phyloP scores from a whole-genome alignment of 2,797 vertebrate genomes.

The Nannoperca australis region DNA sequence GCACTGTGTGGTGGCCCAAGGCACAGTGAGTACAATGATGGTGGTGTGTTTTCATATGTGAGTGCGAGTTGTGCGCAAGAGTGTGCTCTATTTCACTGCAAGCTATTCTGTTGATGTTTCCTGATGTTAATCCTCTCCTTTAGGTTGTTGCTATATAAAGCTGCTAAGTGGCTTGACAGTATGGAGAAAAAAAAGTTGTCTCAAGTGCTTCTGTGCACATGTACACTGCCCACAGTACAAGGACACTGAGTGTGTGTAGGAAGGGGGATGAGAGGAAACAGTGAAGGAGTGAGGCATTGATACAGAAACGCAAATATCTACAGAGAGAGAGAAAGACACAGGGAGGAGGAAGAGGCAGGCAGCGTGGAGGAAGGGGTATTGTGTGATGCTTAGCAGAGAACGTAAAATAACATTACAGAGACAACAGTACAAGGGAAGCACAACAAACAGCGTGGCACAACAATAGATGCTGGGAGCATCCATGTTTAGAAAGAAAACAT shows the following conservation, averaged over 20 bases:
- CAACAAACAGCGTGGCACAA: conserved; percentile 33
- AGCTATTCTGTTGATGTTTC: conserved; percentile 75
- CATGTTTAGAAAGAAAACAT: conserved; percentile 42
- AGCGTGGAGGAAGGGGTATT: conserved; percentile 56
- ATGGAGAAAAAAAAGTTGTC: conserved; percentile 71
- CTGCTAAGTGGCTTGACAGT: conserved; percentile 80
- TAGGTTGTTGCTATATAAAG: conserved; percentile 83
- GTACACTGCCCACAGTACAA: conserved; percentile 74
- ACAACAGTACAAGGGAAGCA: conserved; percentile 52
- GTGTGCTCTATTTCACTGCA: conserved; percentile 59
- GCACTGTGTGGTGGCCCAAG: conserved; percentile 31
- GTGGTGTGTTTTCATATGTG: conserved; percentile 27
- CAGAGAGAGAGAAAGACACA: conserved; percentile 50
- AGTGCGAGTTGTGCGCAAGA: conserved; percentile 4
- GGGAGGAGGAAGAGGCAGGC: conserved; percentile 44
- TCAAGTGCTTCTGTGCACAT: conserved; percentile 75
- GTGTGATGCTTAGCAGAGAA: conserved; percentile 66
- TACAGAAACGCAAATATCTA: conserved; percentile 70
- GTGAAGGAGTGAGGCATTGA: conserved; percentile 60
- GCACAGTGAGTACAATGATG: conserved; percentile 40
- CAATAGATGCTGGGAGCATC: conserved; percentile 37
- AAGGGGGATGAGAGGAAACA: conserved; percentile 68
- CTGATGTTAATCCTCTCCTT: conserved; percentile 82
- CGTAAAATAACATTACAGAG: conserved; percentile 59
- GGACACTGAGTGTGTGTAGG: conserved; percentile 75